Conservation (phyloP, 2,888 invertebrate species). For the Drosophila parthenogenetica region DNA sequence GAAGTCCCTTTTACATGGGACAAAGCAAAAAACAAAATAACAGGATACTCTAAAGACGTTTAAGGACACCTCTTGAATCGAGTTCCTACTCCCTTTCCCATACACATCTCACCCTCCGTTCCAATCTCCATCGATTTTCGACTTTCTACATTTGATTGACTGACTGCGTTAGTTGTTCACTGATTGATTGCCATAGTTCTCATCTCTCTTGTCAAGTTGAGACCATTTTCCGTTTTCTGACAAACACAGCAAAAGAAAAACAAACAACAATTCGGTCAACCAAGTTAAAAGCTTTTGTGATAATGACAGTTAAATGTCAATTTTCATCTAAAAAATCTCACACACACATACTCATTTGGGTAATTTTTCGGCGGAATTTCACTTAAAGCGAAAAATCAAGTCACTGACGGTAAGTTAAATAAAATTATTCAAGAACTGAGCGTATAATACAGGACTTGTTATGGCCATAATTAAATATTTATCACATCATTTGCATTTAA, state of each 20-base stretch:
- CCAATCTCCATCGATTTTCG: conserved; percentile 29
- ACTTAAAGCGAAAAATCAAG: neutral
- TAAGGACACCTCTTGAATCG: conserved; percentile 32
- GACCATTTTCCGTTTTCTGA: conserved; percentile 13
- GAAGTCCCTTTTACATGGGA: conserved; percentile 41
- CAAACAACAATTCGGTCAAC: conserved; percentile 37
- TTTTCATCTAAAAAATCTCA: conserved; percentile 56
- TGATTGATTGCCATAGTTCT: conserved; percentile 58
- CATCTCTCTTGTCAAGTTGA: conserved; percentile 28
- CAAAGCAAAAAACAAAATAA: conserved; percentile 35
- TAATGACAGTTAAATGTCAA: conserved; percentile 70
- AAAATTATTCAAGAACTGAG: too few species aligned
- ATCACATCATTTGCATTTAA: too few species aligned
- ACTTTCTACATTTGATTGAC: conserved; percentile 61
- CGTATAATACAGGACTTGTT: too few species aligned
- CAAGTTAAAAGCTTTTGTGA: conserved; percentile 64
- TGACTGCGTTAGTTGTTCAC: conserved; percentile 27
- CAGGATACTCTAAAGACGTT: conserved; percentile 40
- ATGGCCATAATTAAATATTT: too few species aligned
- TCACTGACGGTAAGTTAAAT: too few species aligned
- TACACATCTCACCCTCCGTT: conserved; percentile 19
- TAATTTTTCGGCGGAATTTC: conserved; percentile 5
- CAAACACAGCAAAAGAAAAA: conserved; percentile 20
- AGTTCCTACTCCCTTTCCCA: conserved; percentile 10
- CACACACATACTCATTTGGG: conserved; percentile 12